Base-by-base conservation (phyloP, 2,888 invertebrate species). In the Lysandra coridon region DNA sequence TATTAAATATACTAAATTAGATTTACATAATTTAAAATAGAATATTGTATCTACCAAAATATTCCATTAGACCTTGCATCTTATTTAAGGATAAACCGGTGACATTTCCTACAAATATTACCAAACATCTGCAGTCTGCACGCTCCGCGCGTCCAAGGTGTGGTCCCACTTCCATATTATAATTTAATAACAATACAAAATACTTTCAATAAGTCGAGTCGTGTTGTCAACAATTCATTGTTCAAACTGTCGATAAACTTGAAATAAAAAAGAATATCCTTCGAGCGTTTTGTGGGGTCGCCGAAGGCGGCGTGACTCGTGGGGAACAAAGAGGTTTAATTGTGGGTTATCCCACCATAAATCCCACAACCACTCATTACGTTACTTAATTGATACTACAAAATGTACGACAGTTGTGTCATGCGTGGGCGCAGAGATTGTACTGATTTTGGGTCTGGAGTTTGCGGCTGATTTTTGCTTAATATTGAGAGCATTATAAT, bases 331-430 rank as follows among this genome's bases (percentile, higher is more conserved):
- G 93, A 91, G 89, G 88, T 90, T 91, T 94, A 94, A 94, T 94
- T 93, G 91, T 88, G 85, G 92, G 93, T 90, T 92, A 89, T 87
- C 88, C 86, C 88, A 82, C 90, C 88, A 92, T 93, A 92, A 92
- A 93, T 93, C 91, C 88, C 85, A 85, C 85, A 93, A 91, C 94
- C 93, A 82, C 88, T 93, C 90, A 94, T 94, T 94, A 94, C 87
- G 89, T 90, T 93, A 91, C 91, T 92, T 94, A 94, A 94, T 94
- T 94, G 94, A 94, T 76, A 44, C 75, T 49, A 75, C 49, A 75
- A 23, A 75, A 33, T 12, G 4, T 75, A 76, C 76, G 76, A 57
- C 53, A 53, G 53, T 49, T 76, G 76, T 30, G 30, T 23, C 74
- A 44, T 76, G 76, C 69, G 69, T 69, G 69, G 69, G 69, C 69